Evolutionary conservation across 2,113 vertebrate species (phyloP).

Genomic region (Rhinogobius similis): DNA sequence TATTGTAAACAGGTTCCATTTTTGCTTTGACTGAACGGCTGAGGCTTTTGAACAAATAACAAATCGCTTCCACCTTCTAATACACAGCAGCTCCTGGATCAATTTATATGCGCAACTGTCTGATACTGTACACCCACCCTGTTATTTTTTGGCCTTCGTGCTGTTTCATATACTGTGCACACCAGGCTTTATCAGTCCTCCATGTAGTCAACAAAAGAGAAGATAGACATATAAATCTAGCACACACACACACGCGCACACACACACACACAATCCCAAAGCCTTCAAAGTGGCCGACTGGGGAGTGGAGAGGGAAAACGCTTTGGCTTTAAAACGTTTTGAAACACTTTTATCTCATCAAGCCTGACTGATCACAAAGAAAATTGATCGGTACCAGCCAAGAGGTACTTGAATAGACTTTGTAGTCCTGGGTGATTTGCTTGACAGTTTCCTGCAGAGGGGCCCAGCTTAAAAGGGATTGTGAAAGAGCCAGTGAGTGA

Average conservation of each 20-base stretch:
- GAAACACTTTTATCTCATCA: slow-evolving; percentile 68
- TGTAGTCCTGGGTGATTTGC: slow-evolving; percentile 48
- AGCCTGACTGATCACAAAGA: slow-evolving; percentile 70
- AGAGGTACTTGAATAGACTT: slow-evolving; percentile 52
- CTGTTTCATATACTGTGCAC: slow-evolving; percentile 5
- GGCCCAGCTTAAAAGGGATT: slow-evolving; percentile 44
- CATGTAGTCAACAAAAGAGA: slow-evolving; percentile 39
- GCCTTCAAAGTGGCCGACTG: slow-evolving; percentile 58
- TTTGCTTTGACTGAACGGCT: no score
- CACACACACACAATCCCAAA: not conserved
- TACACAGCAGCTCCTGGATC: not conserved
- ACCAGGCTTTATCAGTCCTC: slow-evolving; percentile 38
- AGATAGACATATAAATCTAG: slow-evolving; percentile 11
- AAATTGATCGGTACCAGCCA: slow-evolving; percentile 61
- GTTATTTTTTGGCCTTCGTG: slow-evolving; percentile 29
- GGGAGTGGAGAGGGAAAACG: slow-evolving; percentile 48
- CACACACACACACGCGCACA: not conserved
- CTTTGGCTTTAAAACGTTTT: slow-evolving; percentile 59
- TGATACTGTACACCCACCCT: not conserved
- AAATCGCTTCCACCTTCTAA: not conserved
- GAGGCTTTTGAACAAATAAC: no score
- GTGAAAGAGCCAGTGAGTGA: slow-evolving; percentile 26
- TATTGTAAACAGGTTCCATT: not conserved
- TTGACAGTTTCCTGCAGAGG: slow-evolving; percentile 56
- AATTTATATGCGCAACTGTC: not conserved